Evolutionary conservation across 2,797 vertebrate species (phyloP).

Genomic region (Tenualosa thibaudeaui): DNA sequence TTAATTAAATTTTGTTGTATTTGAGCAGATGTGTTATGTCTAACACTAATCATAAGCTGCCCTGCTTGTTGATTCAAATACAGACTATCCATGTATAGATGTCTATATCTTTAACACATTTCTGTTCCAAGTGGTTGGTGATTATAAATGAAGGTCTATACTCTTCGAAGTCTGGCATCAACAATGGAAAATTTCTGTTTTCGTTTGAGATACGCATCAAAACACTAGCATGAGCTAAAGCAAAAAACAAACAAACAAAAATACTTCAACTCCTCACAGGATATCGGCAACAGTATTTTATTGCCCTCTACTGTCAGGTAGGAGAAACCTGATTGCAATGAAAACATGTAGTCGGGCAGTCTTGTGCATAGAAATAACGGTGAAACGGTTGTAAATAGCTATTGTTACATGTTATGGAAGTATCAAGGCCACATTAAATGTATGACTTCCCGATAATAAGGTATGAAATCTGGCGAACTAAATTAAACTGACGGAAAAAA

Average conservation of each 20-base stretch:
- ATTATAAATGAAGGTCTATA: not conserved
- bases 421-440: not conserved
- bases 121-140: not conserved
- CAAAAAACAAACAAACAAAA: too few relatives aligned
- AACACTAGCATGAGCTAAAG: not conserved
- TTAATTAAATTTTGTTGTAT: not conserved
- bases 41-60: not conserved
- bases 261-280: not conserved
- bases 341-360: not conserved
- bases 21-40: not conserved
- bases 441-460: too few relatives aligned
- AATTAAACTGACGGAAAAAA: not conserved
- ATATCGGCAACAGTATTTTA: not conserved
- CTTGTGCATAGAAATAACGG: not conserved
- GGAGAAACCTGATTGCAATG: conserved; percentile 4
- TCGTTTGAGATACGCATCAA: not conserved
- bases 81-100: not conserved
- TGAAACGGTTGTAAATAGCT: not conserved
- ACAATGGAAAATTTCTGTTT: not conserved
- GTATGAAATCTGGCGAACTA: not conserved
- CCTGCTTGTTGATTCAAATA: not conserved
- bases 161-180: not conserved
- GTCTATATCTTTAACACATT: not conserved
- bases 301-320: not conserved
- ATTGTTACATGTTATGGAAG: not conserved